Evolutionary conservation across 1,140 invertebrate species (phyloP), one percentile per base, ranked within the genome.

Genomic region (Calycopis cecrops): DNA sequence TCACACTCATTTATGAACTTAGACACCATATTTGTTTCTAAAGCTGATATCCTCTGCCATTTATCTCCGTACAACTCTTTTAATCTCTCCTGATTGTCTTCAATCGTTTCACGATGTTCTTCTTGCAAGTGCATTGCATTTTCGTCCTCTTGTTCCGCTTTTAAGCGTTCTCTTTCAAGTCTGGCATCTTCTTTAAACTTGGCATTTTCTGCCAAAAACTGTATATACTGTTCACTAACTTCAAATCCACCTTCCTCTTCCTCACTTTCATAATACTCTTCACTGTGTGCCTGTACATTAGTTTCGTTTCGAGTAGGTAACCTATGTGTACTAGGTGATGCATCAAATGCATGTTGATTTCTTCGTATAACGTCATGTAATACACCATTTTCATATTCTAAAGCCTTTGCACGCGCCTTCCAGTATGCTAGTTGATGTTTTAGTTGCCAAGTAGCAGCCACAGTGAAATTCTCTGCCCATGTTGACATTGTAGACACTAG

Each of bases 1-100:
- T 94, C 92, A 65, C 88, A 85, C 55, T 91, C 89, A 63, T 89
- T 83, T 59, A 94, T 91, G 72, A 90, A 92, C 33, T 90, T 90
- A 44, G 93, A 88, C 63, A 93, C 89, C 37, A 94, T 65, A 8
- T 92, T 91, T 53, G 92, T 93, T 87, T 95, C 94, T 89, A 94
- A 91, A 2, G 91, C 92, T 62, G 92, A 89, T 69, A 95, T 93
- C 73, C 88, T 92, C n/a, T 91, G 82, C 68, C 91, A 90, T 11
- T 81, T 86, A 17, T 88, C 74, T 2, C 92, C 92, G 73, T 93
- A 93, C 2, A 93, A 69, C 48, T 89, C 68, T 61, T 86, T 75
- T 17, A 88, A 87, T 59, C 80, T 74, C 52, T 87, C 68, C 11
- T 71, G 65, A 49, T 70, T 85, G 9, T 78, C 63, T 72, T 75